These are phyloP conservation scores for Branchinecta lindahli DNA, from an alignment of 1,140 invertebrate genomes.

Conservation along the genomic window DNA sequence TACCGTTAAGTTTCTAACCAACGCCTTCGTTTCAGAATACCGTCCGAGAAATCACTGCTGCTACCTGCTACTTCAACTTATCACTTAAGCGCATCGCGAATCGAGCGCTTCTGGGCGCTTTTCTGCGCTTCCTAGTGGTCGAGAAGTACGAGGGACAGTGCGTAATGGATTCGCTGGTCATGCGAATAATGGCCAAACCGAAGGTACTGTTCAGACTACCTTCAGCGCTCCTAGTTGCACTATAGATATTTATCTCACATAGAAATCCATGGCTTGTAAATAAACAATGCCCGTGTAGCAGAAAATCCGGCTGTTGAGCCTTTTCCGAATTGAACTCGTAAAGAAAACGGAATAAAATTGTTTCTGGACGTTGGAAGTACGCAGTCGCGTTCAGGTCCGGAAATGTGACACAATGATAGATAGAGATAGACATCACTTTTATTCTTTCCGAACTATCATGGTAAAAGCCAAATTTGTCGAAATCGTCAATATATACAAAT, in stretches of 20 bases:
- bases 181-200: conserved; percentile 51
- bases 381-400: too few relatives aligned
- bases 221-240: too few relatives aligned
- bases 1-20: neutral
- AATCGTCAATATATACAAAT: too few relatives aligned
- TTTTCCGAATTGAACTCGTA: too few relatives aligned
- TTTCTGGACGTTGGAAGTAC: too few relatives aligned
- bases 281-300: neutral
- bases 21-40: conserved; percentile 45
- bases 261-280: neutral
- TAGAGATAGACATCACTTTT: too few relatives aligned
- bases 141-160: conserved; percentile 63
- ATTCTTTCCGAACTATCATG: too few relatives aligned
- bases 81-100: conserved; percentile 71
- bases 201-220: conserved; percentile 35
- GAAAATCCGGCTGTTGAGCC: too few relatives aligned
- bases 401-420: too few relatives aligned
- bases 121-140: conserved; percentile 70
- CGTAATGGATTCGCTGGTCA: conserved; percentile 59
- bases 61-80: conserved; percentile 80
- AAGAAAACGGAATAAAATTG: too few relatives aligned
- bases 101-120: conserved; percentile 58
- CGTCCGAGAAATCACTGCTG: conserved; percentile 68
- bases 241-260: neutral
- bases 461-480: too few relatives aligned